Percentiles rank a stretch among this genome's conserved stretches.
Evolutionary conservation across 1,140 invertebrate species (phyloP).

Genomic region (Leptoteleia sp.): DNA sequence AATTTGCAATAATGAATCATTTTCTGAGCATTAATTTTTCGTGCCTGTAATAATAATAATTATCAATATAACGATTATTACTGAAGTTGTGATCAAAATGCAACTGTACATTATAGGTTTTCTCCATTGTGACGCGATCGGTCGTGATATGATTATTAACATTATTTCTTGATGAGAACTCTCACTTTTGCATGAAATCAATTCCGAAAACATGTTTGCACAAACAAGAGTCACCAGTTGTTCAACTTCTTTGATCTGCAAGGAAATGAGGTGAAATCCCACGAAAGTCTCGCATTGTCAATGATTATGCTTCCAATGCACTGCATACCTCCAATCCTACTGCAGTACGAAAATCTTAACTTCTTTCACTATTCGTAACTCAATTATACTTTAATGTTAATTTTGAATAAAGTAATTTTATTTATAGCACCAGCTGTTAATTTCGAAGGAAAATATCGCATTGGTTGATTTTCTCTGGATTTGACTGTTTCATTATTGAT

Average conservation of each 20-base stretch:
- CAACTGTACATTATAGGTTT: slow-evolving; percentile 28
- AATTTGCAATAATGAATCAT: slow-evolving; percentile 27
- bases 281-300: slow-evolving; percentile 38
- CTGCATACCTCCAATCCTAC: slow-evolving; percentile 10
- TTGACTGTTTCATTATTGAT: slow-evolving; percentile 24
- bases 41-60: too few relatives aligned
- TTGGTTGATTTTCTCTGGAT: slow-evolving; percentile 22
- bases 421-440: not conserved
- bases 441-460: not conserved
- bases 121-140: slow-evolving; percentile 33
- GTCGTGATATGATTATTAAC: slow-evolving; percentile 36
- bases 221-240: slow-evolving; percentile 4
- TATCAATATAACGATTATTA: slow-evolving; percentile 21
- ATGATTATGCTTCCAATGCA: not conserved
- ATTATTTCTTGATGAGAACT: slow-evolving; percentile 41
- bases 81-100: slow-evolving; percentile 16
- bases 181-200: slow-evolving; percentile 42
- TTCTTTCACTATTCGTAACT: slow-evolving; percentile 1
- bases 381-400: slow-evolving; percentile 7
- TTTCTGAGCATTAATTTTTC: slow-evolving; percentile 3
- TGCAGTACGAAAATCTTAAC: slow-evolving; percentile 6
- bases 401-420: slow-evolving; percentile 4
- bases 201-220: slow-evolving; percentile 18
- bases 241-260: slow-evolving; percentile 15
- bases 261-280: slow-evolving; percentile 44